Evolutionary conservation across 2,797 vertebrate genomes (phyloP).

Genomic region (Neosilurus hyrtlii): DNA sequence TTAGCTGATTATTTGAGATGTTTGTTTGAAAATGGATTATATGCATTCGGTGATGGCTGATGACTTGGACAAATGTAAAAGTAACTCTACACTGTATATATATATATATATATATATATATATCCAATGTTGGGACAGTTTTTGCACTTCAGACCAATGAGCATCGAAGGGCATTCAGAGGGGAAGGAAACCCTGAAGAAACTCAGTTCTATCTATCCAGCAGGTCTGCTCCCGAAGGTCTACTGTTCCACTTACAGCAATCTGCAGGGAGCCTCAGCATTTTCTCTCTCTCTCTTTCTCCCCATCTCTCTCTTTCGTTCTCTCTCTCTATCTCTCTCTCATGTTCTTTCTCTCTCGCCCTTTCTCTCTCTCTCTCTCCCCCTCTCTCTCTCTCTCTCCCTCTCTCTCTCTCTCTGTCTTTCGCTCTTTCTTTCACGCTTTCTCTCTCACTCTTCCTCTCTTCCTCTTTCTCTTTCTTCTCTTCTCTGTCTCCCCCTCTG

Average conservation of each 20-base stretch:
- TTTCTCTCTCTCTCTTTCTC: conserved; percentile 17
- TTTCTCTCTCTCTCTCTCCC: neutral
- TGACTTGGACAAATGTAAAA: neutral
- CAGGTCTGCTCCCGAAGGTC: conserved; percentile 59
- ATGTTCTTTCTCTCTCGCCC: neutral
- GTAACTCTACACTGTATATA: neutral
- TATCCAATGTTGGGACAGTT: conserved; percentile 14
- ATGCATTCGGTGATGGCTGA: neutral
- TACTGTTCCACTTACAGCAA: conserved; percentile 56
- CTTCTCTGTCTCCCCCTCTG: conserved; percentile 13
- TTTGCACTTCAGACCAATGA: conserved; percentile 42
- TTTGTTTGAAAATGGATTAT: neutral
- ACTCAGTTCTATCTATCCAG: conserved; percentile 53
- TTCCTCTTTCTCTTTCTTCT: conserved; percentile 22
- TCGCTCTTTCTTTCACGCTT: neutral
- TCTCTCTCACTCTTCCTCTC: neutral
- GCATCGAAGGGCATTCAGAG: conserved; percentile 56
- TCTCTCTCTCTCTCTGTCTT: neutral
- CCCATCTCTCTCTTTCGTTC: too few species aligned
- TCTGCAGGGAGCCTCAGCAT: conserved; percentile 51
- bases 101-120: neutral
- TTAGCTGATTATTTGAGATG: too few species aligned
- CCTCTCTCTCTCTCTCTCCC: neutral
- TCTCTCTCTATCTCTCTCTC: too few species aligned
- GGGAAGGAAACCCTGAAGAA: conserved; percentile 61